Evolutionary conservation across 2,888 invertebrate genomes (phyloP), one percentile per base, ranked within the genome.

Genomic region (Danaus chrysippus): DNA sequence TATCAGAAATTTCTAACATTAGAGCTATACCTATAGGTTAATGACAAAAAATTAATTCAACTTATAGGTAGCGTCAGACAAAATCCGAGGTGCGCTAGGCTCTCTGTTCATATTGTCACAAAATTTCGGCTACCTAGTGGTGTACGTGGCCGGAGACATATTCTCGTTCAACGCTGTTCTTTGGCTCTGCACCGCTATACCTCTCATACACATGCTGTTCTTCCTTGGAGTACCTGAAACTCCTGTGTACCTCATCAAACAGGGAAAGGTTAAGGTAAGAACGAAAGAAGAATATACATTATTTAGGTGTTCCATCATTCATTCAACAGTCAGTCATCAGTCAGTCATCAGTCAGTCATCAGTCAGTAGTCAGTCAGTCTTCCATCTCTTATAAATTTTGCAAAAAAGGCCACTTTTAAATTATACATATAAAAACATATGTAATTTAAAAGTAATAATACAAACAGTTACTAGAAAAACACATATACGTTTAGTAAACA

Each of bases 171-270:
- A 69, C 0, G 75, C 84, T 0, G 90, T 90, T 8, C 78, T 87
- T 74, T 91, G 89, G 87, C 72, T 90, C 10, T 91, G 91, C 66
- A 80, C 84, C 0, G 82, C 85, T 0, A 84, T 91, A 3, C 91
- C 91, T 0, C 78, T 82, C 1, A 63, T 86, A 5, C 90, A 90
- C 57, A 66, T 89, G 0, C 42, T 89, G 0, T 75, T 77, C 0
- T 91, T 90, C 74, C 68, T 88, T 0, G 80, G 82, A 3, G 89
- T 91, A 89, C 91, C 91, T 0, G 91, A 91, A 68, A 91, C 91
- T 0, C 91, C 91, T 0, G 88, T 88, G 12, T 91, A 90, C 69
- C 74, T 91, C 1, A 80, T 91, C 12, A 89, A 91, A 46, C 87
- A 89, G 61, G 89, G 90, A 3, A 89, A 87, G 56, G 73, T 85